Evolutionary conservation across 2,888 invertebrate genomes (phyloP), one percentile per base, ranked within the genome.

Genomic region (Cerastis rubricosa): DNA sequence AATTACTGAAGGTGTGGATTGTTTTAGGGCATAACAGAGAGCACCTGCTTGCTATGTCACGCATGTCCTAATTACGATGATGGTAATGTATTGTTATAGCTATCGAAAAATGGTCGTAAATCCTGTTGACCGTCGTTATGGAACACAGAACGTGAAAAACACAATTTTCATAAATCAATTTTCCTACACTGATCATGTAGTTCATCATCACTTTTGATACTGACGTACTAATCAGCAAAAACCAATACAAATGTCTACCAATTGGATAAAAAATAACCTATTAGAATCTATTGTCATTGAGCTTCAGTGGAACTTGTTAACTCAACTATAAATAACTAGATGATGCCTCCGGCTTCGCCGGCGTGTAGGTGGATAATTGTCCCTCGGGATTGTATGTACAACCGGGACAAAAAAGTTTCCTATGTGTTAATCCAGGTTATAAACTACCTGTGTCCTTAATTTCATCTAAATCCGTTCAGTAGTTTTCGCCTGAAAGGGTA

Each of bases 41-140:
- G 9, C 78, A 79, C 77, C 76, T 79, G 77, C 57, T 43, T 49
- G 35, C 1, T 25, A 6, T 0, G 14, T 29, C 68, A 80, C 45
- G 64, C 57, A 59, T n/a, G 17, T 25, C 25, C 5, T 35, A 8
- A 49, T 49, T 19, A 22, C 22, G 19, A 8, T 47, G 47, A 47
- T 19, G 6, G 47, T 49, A 8, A 49, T 22, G n/a, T 12, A 54
- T 12, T 54, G 12, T 12, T n/a, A 5, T 0, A 54, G 11, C 51
- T 22, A 11, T 8, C 51, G 22, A 51, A 22, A 51, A 22, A 51
- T 51, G 9, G 22, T 19, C 8, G 51, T 49, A 6, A 19, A 51
- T 22, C 19, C 22, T 51, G 9, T 54, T n/a, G n/a, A n/a, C 11
- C n/a, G 11, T 54, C 5, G 11, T n/a, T 12, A 11, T 11, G 1